A percentile compares a stretch with the other conserved stretches of the same genome.
These are phyloP conservation scores for Acanthornis magna DNA, from an alignment of 2,797 vertebrate species.

Conservation along the genomic window DNA sequence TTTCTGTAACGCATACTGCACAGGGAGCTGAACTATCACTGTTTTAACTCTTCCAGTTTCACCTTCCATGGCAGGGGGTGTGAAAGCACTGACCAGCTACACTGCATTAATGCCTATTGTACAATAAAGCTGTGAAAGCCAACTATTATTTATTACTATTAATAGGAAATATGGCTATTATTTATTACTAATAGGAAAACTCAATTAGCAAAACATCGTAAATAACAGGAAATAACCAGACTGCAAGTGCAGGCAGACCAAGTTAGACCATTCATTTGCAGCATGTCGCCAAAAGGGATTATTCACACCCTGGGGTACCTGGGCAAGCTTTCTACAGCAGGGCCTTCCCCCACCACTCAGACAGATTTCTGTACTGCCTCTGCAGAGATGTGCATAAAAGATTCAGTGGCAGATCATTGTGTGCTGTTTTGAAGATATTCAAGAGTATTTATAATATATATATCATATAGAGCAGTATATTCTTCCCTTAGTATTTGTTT, in stretches of 20 bases:
- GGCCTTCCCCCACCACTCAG: neutral
- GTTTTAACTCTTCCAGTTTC: neutral
- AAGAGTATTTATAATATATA: neutral
- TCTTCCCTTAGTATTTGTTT: neutral
- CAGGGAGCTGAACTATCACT: neutral
- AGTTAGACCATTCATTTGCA: neutral
- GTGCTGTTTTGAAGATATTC: neutral
- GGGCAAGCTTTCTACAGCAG: neutral
- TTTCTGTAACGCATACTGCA: fast-evolving
- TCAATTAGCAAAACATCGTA: neutral
- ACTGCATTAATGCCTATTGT: neutral
- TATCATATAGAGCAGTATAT: neutral
- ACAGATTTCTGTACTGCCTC: neutral
- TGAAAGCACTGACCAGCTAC: neutral
- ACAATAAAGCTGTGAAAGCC: neutral
- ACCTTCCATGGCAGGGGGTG: fast-evolving
- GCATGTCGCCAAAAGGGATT: fast-evolving
- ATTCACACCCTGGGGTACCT: neutral
- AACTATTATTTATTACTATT: neutral
- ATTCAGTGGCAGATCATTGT: neutral
- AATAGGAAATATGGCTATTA: neutral
- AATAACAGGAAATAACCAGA: neutral
- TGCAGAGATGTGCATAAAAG: neutral
- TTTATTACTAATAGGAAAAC: neutral
- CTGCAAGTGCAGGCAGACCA: neutral